Conservation (phyloP, 2,888 invertebrate species). For the Teleogryllus oceanicus region DNA sequence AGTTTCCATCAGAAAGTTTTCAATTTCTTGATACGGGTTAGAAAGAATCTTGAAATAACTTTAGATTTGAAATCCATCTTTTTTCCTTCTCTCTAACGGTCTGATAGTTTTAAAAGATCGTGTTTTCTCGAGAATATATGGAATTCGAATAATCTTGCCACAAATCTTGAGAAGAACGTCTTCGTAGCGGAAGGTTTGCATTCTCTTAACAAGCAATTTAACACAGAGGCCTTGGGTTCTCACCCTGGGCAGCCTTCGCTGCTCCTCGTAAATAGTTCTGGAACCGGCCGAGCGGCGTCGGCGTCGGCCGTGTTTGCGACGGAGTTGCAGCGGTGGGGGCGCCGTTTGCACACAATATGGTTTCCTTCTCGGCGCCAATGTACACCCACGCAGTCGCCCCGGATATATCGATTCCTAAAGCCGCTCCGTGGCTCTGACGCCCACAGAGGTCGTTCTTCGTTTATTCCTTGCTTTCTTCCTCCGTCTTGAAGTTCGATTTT, state of each 20-base stretch:
- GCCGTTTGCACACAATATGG: background rate
- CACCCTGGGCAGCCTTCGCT: background rate
- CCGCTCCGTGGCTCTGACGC: background rate
- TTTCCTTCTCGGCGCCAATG: background rate
- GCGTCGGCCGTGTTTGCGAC: background rate
- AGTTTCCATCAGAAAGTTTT: too few species aligned
- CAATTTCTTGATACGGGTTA: too few species aligned
- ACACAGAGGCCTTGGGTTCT: background rate
- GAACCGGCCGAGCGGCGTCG: background rate
- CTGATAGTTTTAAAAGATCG: too few species aligned
- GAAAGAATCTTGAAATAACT: too few species aligned
- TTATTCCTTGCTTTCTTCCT: too few species aligned
- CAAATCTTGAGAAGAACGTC: too few species aligned
- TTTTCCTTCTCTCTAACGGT: too few species aligned
- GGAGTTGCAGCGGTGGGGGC: background rate
- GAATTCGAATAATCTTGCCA: too few species aligned
- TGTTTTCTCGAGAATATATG: too few species aligned
- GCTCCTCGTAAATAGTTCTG: background rate
- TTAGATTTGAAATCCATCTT: too few species aligned
- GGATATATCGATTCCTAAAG: constrained; percentile 1
- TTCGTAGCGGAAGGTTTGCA: background rate
- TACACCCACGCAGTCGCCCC: background rate
- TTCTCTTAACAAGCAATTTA: constrained; percentile 18
- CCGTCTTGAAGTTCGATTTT: too few species aligned
- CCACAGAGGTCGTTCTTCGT: too few species aligned